Evolutionary conservation across 2,113 vertebrate genomes (phyloP).

Genomic region (Boleophthalmus pectinirostris): DNA sequence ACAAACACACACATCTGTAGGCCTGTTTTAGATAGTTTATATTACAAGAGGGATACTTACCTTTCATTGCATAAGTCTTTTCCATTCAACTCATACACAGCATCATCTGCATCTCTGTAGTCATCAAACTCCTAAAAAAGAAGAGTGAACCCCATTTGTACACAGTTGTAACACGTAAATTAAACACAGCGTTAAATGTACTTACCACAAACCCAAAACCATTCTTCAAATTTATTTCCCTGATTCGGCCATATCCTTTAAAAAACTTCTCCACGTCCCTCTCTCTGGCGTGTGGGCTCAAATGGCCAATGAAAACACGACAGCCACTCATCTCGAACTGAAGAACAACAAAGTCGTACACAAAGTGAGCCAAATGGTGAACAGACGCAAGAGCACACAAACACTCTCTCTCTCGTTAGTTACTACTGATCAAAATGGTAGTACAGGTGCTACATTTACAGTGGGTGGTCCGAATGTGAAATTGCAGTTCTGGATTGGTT

Average conservation of each 20-base stretch:
- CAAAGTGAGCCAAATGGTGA: neutral
- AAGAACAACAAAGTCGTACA: conserved; percentile 8
- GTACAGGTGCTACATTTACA: neutral
- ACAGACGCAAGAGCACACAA: neutral
- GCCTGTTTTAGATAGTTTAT: neutral
- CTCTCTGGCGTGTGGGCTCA: conserved; percentile 89
- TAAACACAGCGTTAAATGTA: neutral
- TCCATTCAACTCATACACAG: conserved; percentile 90
- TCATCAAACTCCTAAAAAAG: conserved; percentile 87
- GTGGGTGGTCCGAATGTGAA: neutral
- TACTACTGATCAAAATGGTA: neutral
- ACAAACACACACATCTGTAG: neutral
- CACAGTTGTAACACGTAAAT: neutral
- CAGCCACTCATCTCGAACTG: conserved; percentile 83
- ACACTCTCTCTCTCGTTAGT: neutral
- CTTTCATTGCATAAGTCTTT: conserved; percentile 92
- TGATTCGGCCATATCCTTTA: conserved; percentile 90
- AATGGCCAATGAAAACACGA: conserved; percentile 90
- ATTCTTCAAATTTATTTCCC: conserved; percentile 91
- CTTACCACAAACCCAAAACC: conserved; percentile 94
- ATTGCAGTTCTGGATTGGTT: neutral
- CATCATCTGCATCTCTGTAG: conserved; percentile 92
- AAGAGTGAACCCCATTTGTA: neutral
- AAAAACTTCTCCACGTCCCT: conserved; percentile 94
- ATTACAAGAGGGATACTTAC: conserved; percentile 51